Base-by-base conservation (phyloP, 2,797 vertebrate species). In the Labeo calbasu region DNA sequence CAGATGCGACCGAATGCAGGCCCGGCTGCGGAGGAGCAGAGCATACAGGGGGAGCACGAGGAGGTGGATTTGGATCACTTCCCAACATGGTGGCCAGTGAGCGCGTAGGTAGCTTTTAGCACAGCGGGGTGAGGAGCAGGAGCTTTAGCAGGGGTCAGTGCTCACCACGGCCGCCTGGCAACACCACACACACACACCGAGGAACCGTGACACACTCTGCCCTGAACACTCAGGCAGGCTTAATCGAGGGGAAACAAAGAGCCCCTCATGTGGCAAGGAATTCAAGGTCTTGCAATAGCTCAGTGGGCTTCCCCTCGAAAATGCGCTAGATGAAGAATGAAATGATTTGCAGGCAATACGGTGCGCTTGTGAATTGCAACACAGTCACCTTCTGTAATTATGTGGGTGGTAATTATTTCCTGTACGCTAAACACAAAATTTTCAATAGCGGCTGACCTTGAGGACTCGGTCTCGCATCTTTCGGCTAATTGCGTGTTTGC, bases 101-200 rank as follows among this genome's bases (percentile, higher is more conserved):
- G 91, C 89, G 91, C 86, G 86, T 91, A 91, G 94, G 94, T 93
- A 92, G 92, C 91, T 82, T 94, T 94, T 94, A 95, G 91, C 92
- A 89, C 92, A 88, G 91, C 87, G 66, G 89, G 92, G 85, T 63
- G 72, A 91, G 53, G 90, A 90, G 88, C 89, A 87, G 25, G 79
- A 86, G 87, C 87, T 90, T 88, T 85, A 91, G 90, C 89, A 89
- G 82, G 92, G 94, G 93, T 93, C 93, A 93, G 88, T 69, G 71
- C 85, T 90, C 79, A 87, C 91, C 90, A 87, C 76, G 84, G 88
- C 84, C 59, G 84, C 82, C 86, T 90, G 91, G 91, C 89, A 90
- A 36, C 68, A 71, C 40, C 81, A 77, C 85, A 87, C 85, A 86
- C 83, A 76, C 84, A 76, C 83, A 88, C 83, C 75, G 86, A 82